Conservation (phyloP, 2,888 invertebrate species). For the Pristionchus arcanus region DNA sequence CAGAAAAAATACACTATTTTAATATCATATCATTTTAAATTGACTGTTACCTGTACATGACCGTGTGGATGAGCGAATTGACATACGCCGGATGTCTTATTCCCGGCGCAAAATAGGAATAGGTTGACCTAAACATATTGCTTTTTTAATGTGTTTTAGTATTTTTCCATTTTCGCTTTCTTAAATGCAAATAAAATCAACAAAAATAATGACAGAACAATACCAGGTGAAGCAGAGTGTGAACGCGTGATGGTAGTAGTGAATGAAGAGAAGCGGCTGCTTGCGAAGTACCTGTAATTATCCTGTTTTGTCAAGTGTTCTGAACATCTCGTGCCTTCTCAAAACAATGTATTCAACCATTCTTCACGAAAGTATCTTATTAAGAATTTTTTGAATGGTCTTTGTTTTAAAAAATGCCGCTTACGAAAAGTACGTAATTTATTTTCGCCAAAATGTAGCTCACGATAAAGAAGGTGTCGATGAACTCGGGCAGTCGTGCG, state of each 20-base stretch:
- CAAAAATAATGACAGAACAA: not conserved
- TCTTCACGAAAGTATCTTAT: too few relatives aligned
- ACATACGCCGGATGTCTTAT: not conserved
- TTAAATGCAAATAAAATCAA: too few relatives aligned
- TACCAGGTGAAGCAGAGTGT: constrained; percentile 4
- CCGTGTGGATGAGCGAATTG: not conserved
- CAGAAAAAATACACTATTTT: too few relatives aligned
- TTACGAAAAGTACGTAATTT: too few relatives aligned
- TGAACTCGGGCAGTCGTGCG: constrained; percentile 20
- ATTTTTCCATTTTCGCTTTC: too few relatives aligned
- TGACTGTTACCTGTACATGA: constrained; percentile 2
- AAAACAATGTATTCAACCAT: too few relatives aligned
- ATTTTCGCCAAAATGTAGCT: too few relatives aligned
- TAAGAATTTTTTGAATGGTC: too few relatives aligned
- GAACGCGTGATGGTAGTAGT: constrained; percentile 29
- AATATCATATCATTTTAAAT: not conserved
- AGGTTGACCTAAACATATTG: not conserved
- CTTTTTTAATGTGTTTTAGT: too few relatives aligned
- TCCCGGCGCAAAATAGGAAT: not conserved
- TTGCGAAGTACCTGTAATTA: constrained; percentile 4
- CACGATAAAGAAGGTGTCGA: constrained; percentile 36
- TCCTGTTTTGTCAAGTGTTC: too few relatives aligned
- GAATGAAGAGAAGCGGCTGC: constrained; percentile 37
- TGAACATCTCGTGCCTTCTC: too few relatives aligned
- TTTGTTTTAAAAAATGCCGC: too few relatives aligned